Conservation (phyloP, 1,140 invertebrate species). For the Lasioglossum baleicum region DNA sequence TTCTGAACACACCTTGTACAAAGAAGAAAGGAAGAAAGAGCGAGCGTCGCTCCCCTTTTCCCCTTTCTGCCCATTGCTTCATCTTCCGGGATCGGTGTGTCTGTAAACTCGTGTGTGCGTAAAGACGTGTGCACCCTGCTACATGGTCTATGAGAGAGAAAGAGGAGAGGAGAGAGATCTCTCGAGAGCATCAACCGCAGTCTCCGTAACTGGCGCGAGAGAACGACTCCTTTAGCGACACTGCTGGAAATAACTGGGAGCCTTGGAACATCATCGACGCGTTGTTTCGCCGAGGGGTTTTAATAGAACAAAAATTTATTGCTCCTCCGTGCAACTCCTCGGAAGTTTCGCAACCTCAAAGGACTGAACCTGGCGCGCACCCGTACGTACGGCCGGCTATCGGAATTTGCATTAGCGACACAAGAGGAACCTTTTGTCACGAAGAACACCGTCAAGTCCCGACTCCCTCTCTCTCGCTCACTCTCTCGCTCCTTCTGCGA, state of each 20-base stretch:
- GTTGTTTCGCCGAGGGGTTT: background rate
- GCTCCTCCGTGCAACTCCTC: no score
- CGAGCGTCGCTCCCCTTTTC: no score
- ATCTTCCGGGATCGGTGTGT: background rate
- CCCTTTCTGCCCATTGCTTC: no score
- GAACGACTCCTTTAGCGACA: background rate
- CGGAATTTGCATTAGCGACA: background rate
- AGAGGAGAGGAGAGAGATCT: background rate
- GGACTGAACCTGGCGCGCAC: background rate
- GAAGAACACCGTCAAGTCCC: no score
- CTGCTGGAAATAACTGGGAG: background rate
- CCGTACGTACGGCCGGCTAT: background rate
- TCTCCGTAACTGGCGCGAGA: constrained; percentile 2
- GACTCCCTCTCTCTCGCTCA: background rate
- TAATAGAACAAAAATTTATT: constrained; percentile 7
- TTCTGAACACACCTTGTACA: no score
- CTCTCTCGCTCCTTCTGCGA: no score
- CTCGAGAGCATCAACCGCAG: constrained; percentile 22
- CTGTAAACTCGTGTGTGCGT: no score
- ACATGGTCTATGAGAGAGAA: no score
- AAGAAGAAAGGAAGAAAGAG: no score
- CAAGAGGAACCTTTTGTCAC: background rate
- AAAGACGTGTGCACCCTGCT: no score
- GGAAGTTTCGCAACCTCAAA: background rate
- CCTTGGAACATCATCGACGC: background rate